These are phyloP conservation scores for Leptinotarsa rubiginosa DNA, from an alignment of 2,888 invertebrate genomes.

Conservation along the genomic window DNA sequence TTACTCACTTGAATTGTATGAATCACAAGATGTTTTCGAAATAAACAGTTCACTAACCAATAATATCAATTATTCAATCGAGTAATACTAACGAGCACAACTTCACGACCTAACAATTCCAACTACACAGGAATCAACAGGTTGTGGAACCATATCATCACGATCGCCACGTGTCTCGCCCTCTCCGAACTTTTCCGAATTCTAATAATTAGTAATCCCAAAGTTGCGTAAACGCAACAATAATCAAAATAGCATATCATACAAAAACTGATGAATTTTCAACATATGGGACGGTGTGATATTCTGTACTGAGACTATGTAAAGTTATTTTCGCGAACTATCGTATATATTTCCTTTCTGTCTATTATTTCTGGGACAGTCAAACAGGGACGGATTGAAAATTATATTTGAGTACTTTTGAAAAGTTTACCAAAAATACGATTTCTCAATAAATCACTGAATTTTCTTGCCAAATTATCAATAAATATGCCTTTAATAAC, in stretches of 20 bases:
- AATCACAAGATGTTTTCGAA: background rate
- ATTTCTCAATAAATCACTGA: background rate
- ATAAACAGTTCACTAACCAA: too few relatives aligned
- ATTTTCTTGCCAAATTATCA: conserved; percentile 2
- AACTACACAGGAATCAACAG: conserved; percentile 3
- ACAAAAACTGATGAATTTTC: conserved; percentile 1
- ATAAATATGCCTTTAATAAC: conserved; percentile 1
- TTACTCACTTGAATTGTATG: conserved; percentile 4
- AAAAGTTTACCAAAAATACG: conserved; percentile 6
- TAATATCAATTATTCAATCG: too few relatives aligned
- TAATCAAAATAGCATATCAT: conserved; percentile 2
- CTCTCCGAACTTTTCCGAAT: background rate
- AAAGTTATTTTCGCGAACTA: background rate
- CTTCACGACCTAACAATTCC: background rate
- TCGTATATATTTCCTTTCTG: background rate
- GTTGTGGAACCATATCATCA: background rate
- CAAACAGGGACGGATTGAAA: background rate
- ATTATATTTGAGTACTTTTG: background rate
- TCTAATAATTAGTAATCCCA: conserved; percentile 13
- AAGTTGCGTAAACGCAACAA: conserved; percentile 17
- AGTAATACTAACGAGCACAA: background rate
- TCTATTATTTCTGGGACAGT: conserved; percentile 1
- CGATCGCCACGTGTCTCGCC: background rate
- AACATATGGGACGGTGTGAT: background rate
- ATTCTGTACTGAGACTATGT: conserved; percentile 9